phyloP scores from a whole-genome alignment of 2,888 invertebrate species.

The Molorchus minor region DNA sequence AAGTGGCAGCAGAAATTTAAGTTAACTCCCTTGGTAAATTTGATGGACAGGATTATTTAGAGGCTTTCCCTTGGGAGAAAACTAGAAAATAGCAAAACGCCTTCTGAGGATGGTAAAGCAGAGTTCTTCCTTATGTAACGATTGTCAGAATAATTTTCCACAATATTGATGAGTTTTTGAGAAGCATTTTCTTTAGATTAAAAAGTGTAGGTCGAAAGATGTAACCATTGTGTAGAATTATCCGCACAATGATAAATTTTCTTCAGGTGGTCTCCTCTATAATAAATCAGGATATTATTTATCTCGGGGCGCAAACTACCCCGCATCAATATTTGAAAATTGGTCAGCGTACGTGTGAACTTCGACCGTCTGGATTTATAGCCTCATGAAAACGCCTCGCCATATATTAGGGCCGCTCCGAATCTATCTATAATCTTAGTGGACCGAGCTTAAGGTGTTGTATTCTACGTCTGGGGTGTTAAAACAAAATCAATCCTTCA shows the following conservation, averaged over 20 bases:
- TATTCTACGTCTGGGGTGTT: constrained; percentile 35
- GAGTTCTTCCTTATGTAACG: no score
- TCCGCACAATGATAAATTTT: neutral
- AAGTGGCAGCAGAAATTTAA: no score
- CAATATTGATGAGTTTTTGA: no score
- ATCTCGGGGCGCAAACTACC: neutral
- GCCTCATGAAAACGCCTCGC: constrained; percentile 5
- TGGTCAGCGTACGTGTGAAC: constrained; percentile 7
- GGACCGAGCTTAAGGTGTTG: constrained; percentile 27
- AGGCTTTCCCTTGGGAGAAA: no score
- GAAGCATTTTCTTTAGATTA: neutral
- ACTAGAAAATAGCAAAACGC: no score
- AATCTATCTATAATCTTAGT: constrained; percentile 9
- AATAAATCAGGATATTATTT: constrained; percentile 7
- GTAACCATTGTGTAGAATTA: neutral
- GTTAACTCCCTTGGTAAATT: no score
- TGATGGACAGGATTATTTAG: no score
- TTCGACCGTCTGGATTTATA: neutral
- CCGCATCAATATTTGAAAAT: constrained; percentile 13
- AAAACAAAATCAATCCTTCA: constrained; percentile 41
- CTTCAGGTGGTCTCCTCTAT: neutral
- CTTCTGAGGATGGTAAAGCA: no score
- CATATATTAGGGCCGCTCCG: constrained; percentile 7
- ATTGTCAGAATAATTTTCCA: no score
- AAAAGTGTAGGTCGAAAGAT: neutral